Percentiles rank a stretch among this genome's conserved stretches.
Conservation (phyloP, 2,888 invertebrate species). For the Dryococelus australis region DNA sequence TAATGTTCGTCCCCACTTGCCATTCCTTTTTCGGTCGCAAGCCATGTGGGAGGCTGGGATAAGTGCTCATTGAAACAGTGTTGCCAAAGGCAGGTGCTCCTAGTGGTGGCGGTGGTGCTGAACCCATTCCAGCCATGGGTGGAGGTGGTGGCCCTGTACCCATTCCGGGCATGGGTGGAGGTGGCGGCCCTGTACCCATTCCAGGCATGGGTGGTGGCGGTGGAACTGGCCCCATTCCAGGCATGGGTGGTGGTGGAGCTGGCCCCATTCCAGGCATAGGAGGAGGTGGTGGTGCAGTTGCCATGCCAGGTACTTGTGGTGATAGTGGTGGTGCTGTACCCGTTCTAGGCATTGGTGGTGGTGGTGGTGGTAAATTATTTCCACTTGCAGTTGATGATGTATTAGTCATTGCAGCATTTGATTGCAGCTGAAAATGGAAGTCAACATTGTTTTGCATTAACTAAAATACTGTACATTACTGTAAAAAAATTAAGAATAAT, state of each 20-base stretch:
- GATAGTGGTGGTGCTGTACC: conserved; percentile 59
- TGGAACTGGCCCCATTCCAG: conserved; percentile 58
- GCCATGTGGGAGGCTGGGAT: conserved; percentile 77
- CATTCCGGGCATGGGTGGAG: conserved; percentile 64
- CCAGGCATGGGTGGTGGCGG: conserved; percentile 59
- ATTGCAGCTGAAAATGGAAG: not conserved
- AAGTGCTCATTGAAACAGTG: not conserved
- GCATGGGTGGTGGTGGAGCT: conserved; percentile 56
- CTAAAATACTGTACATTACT: too few species aligned
- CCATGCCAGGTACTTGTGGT: conserved; percentile 56
- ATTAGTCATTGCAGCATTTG: not conserved
- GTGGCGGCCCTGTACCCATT: conserved; percentile 55
- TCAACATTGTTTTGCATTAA: too few species aligned
- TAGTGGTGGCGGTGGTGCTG: conserved; percentile 54
- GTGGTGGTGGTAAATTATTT: conserved; percentile 53
- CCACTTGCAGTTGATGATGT: not conserved
- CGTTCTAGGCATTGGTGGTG: conserved; percentile 60
- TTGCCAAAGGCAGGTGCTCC: conserved; percentile 55
- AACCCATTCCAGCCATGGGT: conserved; percentile 57
- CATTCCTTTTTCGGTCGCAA: conserved; percentile 93
- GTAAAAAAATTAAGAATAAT: too few species aligned
- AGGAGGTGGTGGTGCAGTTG: conserved; percentile 63
- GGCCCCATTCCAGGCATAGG: conserved; percentile 65
- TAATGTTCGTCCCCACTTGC: conserved; percentile 86
- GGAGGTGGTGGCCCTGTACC: conserved; percentile 64